phyloP scores from a whole-genome alignment of 1,140 invertebrate genomes.

The Aporrectodea caliginosa region DNA sequence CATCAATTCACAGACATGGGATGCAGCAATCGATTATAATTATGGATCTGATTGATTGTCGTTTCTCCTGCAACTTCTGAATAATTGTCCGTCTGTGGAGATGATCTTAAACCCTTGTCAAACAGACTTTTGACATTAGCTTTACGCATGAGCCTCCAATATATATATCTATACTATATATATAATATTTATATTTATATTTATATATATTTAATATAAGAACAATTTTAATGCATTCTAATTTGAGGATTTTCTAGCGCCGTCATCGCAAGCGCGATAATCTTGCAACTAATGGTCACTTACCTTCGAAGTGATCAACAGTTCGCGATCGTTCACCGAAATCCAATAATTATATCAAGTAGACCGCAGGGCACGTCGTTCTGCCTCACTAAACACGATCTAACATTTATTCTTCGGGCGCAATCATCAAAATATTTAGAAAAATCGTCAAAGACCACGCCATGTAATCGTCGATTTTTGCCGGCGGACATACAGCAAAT shows the following conservation, averaged over 20 bases:
- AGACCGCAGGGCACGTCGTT: background rate
- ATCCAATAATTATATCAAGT: background rate
- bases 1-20: too few relatives aligned
- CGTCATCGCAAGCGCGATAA: too few relatives aligned
- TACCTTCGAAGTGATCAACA: background rate
- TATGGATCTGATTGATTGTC: too few relatives aligned
- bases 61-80: too few relatives aligned
- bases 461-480: background rate
- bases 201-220: background rate
- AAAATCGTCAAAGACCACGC: background rate
- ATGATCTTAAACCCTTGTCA: too few relatives aligned
- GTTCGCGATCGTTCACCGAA: background rate
- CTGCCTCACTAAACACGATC: too few relatives aligned
- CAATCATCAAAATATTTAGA: background rate
- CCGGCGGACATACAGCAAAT: background rate
- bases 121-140: too few relatives aligned
- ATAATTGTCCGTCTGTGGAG: too few relatives aligned
- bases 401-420: too few relatives aligned
- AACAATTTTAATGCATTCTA: background rate
- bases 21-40: too few relatives aligned
- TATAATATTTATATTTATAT: background rate
- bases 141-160: too few relatives aligned
- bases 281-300: too few relatives aligned
- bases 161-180: background rate
- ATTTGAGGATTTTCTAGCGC: background rate